phyloP scores from a whole-genome alignment of 2,113 vertebrate species.

The Clinocottus analis region DNA sequence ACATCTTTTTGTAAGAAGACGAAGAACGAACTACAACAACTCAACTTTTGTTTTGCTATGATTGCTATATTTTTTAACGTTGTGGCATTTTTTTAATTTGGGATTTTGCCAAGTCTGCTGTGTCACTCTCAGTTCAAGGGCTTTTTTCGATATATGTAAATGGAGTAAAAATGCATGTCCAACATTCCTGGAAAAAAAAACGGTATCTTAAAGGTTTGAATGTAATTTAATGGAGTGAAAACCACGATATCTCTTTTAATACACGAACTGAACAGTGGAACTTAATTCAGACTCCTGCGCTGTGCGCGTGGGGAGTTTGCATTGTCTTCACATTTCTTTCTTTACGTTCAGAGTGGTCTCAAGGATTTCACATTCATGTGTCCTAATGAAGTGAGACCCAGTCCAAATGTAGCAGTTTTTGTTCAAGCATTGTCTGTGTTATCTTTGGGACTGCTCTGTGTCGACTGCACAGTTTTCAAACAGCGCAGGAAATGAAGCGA shows the following conservation, averaged over 20 bases:
- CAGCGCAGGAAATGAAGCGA: constrained; percentile 53
- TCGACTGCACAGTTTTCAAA: constrained; percentile 56
- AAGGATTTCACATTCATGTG: constrained; percentile 76
- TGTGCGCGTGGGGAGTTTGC: constrained; percentile 30
- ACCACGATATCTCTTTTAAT: constrained; percentile 68
- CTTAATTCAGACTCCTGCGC: constrained; percentile 44
- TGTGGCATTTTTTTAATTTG: constrained; percentile 68
- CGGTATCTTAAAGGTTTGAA: constrained; percentile 81
- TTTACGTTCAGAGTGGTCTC: constrained; percentile 76
- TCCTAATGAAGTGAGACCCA: constrained; percentile 77
- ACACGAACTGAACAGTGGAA: constrained; percentile 69
- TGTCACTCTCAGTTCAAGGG: constrained; percentile 81
- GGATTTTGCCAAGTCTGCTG: constrained; percentile 71
- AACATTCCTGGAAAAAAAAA: constrained; percentile 77
- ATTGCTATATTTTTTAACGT: constrained; percentile 58
- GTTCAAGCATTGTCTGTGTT: constrained; percentile 74
- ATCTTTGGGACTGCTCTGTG: constrained; percentile 77
- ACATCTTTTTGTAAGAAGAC: constrained; percentile 73
- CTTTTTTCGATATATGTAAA: constrained; percentile 77
- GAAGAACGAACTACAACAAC: constrained; percentile 49
- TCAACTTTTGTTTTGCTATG: constrained; percentile 53
- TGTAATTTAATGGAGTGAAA: constrained; percentile 78
- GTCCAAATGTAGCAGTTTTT: constrained; percentile 81
- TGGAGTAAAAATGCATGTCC: constrained; percentile 80
- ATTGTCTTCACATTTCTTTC: constrained; percentile 64